These are phyloP conservation scores for Geococcyx californianus DNA, from an alignment of 2,113 vertebrate genomes.

Conservation along the genomic window DNA sequence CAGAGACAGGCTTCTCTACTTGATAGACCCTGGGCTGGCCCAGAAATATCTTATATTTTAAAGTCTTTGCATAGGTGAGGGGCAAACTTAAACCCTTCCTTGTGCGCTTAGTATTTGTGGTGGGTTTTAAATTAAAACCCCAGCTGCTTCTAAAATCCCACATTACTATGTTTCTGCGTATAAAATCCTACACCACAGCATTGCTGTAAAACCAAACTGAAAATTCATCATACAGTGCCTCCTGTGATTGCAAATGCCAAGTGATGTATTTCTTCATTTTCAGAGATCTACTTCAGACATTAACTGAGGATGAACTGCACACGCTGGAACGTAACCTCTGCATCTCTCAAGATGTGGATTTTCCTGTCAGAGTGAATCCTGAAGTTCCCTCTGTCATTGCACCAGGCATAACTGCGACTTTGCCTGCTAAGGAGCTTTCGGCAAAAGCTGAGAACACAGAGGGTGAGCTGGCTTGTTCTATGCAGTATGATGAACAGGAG, in stretches of 20 bases:
- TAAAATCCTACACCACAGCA: not conserved
- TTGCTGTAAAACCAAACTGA: not conserved
- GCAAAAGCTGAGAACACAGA: constrained; percentile 78
- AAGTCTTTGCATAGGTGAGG: not conserved
- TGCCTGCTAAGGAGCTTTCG: constrained; percentile 60
- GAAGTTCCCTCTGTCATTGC: constrained; percentile 63
- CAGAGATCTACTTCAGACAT: constrained; percentile 92
- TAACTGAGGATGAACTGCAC: constrained; percentile 89
- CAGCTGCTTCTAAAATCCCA: not conserved
- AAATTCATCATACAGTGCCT: not conserved
- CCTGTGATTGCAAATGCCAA: not conserved
- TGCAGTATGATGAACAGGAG: constrained; percentile 97
- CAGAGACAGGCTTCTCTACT: not conserved
- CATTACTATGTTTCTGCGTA: not conserved
- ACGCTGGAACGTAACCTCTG: constrained; percentile 90
- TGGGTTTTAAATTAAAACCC: not conserved
- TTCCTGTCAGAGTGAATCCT: constrained; percentile 65
- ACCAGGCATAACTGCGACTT: constrained; percentile 44
- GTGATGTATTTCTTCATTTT: not conserved
- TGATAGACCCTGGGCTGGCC: not conserved
- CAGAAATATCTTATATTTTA: not conserved
- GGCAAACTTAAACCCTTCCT: not conserved
- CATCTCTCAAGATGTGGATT: constrained; percentile 90
- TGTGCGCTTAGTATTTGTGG: not conserved
- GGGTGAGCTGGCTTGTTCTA: constrained; percentile 92